Evolutionary conservation across 2,113 vertebrate genomes (phyloP), one percentile per base, ranked within the genome.

Genomic region (zebrafish (Danio rerio)): DNA sequence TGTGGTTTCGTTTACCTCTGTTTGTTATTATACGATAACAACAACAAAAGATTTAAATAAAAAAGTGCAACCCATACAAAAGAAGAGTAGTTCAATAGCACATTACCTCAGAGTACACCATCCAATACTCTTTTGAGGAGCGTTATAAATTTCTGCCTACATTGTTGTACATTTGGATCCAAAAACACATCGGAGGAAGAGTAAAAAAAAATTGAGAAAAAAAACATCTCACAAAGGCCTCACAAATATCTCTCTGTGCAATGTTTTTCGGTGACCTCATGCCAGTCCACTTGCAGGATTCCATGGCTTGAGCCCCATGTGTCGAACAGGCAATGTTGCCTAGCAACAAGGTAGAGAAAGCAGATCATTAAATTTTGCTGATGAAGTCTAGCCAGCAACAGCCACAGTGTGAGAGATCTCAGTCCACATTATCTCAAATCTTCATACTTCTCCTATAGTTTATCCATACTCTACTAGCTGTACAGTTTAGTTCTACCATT

Each of bases 311-410:
- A 89, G 85, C 55, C 55, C 55, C 68, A 62, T 69, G 50, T 53
- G 88, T 84, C 85, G 74, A 87, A 86, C 58, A 65, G 84, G 47
- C 83, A 77, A 87, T 84, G 93, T 94, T 93, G 93, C 93, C 89
- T 88, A 91, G 93, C 93, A 94, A 94, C 92, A 92, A 88, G 89
- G 85, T 85, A 87, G 84, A 88, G 89, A 90, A 85, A 90, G 89
- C 85, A 86, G 86, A 90, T 91, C 88, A 92, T 92, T 90, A 92
- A 87, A 92, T 84, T 87, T 84, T 85, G 85, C 85, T 86, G 87
- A 91, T 90, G 80, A 90, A 81, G 81, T 77, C 47, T 20, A 56
- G 81, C 52, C 12, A 58, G 42, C 73, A 77, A 73, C 68, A 81
- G 68, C 68, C 72, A 68, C 31, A 49, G 2, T 7, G 52, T 13